These are phyloP conservation scores for Hemicentrotus pulcherrimus DNA, from an alignment of 35 echinoderm and acorn worm species.

Conservation along the genomic window DNA sequence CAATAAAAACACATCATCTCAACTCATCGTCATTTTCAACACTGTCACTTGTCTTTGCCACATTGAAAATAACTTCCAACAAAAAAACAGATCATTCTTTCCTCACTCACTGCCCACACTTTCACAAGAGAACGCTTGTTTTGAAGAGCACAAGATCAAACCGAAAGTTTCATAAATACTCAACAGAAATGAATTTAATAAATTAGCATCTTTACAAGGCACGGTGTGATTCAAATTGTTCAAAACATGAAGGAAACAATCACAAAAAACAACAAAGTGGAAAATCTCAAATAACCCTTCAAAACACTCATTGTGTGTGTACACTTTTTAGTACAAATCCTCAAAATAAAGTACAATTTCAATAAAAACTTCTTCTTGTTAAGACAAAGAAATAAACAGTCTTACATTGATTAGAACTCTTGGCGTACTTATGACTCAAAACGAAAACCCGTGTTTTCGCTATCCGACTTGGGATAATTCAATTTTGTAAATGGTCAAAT, in stretches of 20 bases:
- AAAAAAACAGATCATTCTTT: too few species aligned
- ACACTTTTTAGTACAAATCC: not conserved
- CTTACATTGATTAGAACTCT: not conserved
- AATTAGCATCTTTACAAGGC: conserved; percentile 29
- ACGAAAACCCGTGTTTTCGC: not conserved
- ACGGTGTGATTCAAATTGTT: not conserved
- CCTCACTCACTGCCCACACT: not conserved
- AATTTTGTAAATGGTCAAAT: too few species aligned
- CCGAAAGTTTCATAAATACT: not conserved
- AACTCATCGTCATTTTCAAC: too few species aligned
- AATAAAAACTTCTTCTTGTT: not conserved
- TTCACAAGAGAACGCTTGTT: not conserved
- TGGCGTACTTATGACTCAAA: not conserved
- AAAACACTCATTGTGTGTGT: not conserved
- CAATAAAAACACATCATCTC: too few species aligned
- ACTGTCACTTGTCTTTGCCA: too few species aligned
- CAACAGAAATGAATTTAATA: conserved; percentile 44
- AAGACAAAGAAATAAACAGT: not conserved
- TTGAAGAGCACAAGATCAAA: not conserved
- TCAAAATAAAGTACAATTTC: not conserved
- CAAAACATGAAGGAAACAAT: not conserved
- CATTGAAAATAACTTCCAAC: too few species aligned
- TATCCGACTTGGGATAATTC: not conserved
- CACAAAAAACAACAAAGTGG: not conserved
- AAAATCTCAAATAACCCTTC: not conserved